Evolutionary conservation across 2,113 vertebrate species (phyloP).

Genomic region (Vulpes vulpes): DNA sequence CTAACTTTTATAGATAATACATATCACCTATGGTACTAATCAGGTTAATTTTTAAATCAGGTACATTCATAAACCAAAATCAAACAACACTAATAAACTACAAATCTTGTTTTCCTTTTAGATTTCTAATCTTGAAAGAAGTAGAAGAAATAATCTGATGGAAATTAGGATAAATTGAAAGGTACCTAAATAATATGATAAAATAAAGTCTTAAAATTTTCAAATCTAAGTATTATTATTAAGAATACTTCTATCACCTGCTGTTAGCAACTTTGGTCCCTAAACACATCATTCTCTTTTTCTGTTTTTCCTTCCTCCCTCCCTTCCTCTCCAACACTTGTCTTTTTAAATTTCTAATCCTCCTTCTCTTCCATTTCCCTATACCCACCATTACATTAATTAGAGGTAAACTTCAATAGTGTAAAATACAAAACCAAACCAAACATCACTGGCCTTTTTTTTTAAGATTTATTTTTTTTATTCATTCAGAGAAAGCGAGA

Average conservation of each 20-base stretch:
- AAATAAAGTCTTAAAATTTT: background rate
- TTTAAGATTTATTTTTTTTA: no score
- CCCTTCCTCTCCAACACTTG: no score
- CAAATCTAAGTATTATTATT: background rate
- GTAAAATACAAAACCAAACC: background rate
- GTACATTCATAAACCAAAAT: constrained; percentile 39
- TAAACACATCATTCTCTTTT: background rate
- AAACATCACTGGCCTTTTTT: background rate
- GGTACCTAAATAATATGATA: background rate
- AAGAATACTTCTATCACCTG: background rate
- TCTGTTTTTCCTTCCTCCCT: background rate
- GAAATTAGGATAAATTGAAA: background rate
- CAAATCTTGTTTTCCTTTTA: background rate
- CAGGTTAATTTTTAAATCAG: background rate
- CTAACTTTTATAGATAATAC: background rate
- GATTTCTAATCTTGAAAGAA: background rate
- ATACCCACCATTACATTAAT: background rate
- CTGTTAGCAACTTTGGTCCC: background rate
- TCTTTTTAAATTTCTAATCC: background rate
- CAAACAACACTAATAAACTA: background rate
- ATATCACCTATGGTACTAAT: background rate
- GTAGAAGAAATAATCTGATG: background rate
- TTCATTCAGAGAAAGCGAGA: no score
- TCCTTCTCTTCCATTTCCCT: background rate
- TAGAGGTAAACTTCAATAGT: background rate